These are phyloP conservation scores for Megalops cyprinoides DNA, from an alignment of 2,797 vertebrate genomes.

Conservation along the genomic window DNA sequence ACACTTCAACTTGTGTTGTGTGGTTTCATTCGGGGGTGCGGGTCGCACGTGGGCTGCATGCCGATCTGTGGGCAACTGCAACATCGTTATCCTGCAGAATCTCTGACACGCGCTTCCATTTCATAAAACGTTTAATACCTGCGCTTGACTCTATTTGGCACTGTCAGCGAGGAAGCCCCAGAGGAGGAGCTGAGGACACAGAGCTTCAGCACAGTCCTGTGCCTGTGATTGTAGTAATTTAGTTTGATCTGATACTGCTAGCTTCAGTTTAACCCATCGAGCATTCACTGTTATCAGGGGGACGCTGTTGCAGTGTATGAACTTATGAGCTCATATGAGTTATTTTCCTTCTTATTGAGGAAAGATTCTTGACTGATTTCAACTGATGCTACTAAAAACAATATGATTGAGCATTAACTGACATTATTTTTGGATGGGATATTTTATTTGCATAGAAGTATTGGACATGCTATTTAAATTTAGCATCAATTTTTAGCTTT, in stretches of 20 bases:
- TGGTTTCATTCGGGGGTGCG: too few species aligned
- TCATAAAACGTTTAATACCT: constrained; percentile 16
- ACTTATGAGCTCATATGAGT: not conserved
- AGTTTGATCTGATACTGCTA: constrained; percentile 18
- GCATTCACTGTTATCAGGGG: not conserved
- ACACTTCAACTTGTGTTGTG: too few species aligned
- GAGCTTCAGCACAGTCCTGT: not conserved
- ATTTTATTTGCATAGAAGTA: not conserved
- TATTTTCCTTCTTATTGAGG: not conserved
- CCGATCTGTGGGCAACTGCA: not conserved
- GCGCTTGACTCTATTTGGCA: not conserved
- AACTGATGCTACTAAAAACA: not conserved
- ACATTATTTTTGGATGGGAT: not conserved
- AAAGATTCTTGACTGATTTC: not conserved
- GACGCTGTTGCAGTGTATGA: not conserved
- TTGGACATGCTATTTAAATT: not conserved
- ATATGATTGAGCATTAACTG: not conserved
- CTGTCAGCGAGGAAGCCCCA: not conserved
- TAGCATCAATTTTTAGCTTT: too few species aligned
- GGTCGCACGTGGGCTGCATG: not conserved
- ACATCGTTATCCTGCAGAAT: not conserved
- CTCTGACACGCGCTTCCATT: not conserved
- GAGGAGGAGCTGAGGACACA: not conserved
- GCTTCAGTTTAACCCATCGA: constrained; percentile 4
- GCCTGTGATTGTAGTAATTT: constrained; percentile 15